phyloP scores from a whole-genome alignment of 2,797 vertebrate genomes.

The Eulemur rubriventer region DNA sequence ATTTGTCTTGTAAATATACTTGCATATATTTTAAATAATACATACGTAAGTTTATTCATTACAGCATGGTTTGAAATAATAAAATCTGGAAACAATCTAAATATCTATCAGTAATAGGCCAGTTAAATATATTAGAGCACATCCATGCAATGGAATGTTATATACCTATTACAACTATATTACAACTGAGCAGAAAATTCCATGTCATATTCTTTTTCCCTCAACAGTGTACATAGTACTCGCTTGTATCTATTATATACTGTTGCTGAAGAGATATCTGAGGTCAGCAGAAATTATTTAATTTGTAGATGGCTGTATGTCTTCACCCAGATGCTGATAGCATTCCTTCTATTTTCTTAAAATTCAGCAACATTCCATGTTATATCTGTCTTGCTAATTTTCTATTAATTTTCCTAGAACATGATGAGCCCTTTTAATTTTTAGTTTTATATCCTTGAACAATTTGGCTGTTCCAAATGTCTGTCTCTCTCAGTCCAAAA shows the following conservation, averaged over 20 bases:
- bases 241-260: not conserved
- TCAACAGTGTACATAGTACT: not conserved
- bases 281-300: not conserved
- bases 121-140: not conserved
- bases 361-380: not conserved
- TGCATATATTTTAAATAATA: slow-evolving; percentile 36
- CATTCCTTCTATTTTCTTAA: not conserved
- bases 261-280: not conserved
- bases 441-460: not conserved
- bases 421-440: not conserved
- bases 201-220: not conserved
- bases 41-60: not conserved
- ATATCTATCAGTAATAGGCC: too few species aligned
- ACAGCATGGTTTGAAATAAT: not conserved
- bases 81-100: too few species aligned
- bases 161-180: not conserved
- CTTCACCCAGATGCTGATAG: not conserved
- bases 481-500: not conserved
- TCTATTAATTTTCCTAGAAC: not conserved
- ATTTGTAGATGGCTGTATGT: not conserved
- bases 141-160: not conserved
- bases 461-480: not conserved
- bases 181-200: not conserved
- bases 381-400: not conserved
- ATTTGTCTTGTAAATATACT: not conserved